Evolutionary conservation across 2,113 vertebrate genomes (phyloP), one percentile per base, ranked within the genome.

Genomic region (Varanus komodoensis): DNA sequence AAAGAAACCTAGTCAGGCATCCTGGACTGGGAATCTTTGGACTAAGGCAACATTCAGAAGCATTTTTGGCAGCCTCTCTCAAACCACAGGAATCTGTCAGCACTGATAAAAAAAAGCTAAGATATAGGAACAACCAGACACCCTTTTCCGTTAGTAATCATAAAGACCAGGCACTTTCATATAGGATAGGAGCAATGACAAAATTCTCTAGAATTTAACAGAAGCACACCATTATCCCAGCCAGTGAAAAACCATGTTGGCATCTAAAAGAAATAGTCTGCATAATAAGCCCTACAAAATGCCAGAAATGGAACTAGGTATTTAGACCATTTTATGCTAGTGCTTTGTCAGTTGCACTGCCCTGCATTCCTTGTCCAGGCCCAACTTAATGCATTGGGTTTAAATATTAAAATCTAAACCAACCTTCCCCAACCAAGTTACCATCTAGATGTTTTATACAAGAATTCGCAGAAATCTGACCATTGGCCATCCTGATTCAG

Each of bases 51-150:
- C 67, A 84, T 84, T 68, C 38, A 84, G 61, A 54, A 85, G 64
- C 32, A 78, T 85, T 84, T 83, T 89, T 84, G 82, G 82, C 81
- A 89, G 29, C 34, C 19, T n/a, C 38, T 89, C n/a, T 44, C 38
- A 89, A 83, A 75, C 73, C 82, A 77, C 82, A 89, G 82, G 73
- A 89, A 84, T 89, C 29, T 84, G 38, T 38, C n/a, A 67, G 57
- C 32, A 75, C 38, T 84, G 61, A 84, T 67, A n/a, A 83, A 89
- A 83, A 69, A 57, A 38, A 50, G 38, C 19, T 27, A 54, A 88
- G 68, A 82, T 89, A 73, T 21, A 73, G 82, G 78, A 89, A 34
- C 32, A 64, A 61, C 54, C 34, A 89, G 81, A 84, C 38, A 83
- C 50, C 12, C 44, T 77, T 89, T 34, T 12, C 38, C 23, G 50